Evolutionary conservation across 2,888 invertebrate species (phyloP).

Genomic region (Ptychoptera contaminata): DNA sequence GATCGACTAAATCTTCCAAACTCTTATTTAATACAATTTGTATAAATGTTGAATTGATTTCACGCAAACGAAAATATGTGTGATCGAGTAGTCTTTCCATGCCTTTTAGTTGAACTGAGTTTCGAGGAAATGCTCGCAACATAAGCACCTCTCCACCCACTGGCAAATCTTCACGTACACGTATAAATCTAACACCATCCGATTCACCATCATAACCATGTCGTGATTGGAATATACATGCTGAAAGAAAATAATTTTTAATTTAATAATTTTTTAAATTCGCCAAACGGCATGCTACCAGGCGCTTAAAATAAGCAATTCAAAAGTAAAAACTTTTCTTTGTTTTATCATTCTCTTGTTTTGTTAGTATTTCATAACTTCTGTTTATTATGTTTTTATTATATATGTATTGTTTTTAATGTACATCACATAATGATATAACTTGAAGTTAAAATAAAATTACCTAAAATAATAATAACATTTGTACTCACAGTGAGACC

Average conservation of each 20-base stretch:
- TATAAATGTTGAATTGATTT: constrained; percentile 61
- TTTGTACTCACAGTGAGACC: too few species aligned
- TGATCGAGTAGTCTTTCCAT: constrained; percentile 25
- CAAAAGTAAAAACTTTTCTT: too few species aligned
- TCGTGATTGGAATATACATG: constrained; percentile 70
- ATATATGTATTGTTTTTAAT: too few species aligned
- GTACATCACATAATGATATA: too few species aligned
- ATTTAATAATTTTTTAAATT: too few species aligned
- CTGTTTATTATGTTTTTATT: too few species aligned
- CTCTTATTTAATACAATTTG: constrained; percentile 60
- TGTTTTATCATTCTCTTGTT: too few species aligned
- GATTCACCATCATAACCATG: constrained; percentile 27
- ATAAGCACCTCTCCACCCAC: constrained; percentile 63
- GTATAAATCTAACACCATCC: constrained; percentile 70
- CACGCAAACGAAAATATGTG: constrained; percentile 33
- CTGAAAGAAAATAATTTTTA: constrained; percentile 31
- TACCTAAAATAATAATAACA: too few species aligned
- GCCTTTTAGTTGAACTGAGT: constrained; percentile 21
- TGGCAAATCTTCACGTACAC: constrained; percentile 64
- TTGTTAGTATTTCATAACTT: too few species aligned
- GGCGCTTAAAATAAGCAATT: too few species aligned
- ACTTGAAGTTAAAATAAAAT: too few species aligned
- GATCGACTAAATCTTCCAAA: constrained; percentile 66
- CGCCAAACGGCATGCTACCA: too few species aligned
- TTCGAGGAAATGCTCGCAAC: constrained; percentile 61